Evolutionary conservation across 2,888 invertebrate genomes (phyloP), one percentile per base, ranked within the genome.

Genomic region (Schizotus pectinicornis): DNA sequence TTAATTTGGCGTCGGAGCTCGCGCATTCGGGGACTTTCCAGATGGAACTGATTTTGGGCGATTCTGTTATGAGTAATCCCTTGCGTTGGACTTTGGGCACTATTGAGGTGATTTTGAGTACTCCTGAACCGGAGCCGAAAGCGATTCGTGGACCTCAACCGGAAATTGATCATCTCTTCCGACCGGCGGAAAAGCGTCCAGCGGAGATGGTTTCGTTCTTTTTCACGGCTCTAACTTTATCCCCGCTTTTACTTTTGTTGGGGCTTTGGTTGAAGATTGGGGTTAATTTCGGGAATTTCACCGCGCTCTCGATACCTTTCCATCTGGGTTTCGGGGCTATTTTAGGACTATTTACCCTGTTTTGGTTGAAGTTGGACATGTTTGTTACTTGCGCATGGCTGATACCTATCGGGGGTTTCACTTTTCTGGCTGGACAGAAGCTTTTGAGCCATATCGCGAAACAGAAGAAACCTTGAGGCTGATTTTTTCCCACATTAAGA

Each of bases 361-460:
- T 99, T 83, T 99, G 98, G 97, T 81, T 95, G 68, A 85, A 90
- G 75, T 83, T 98, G 70, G 90, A 95, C 75, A 99, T 99, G 98
- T 99, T 99, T 83, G 88, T 91, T 67, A 97, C 98, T 11, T 83
- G 96, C 71, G 91, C 94, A 69, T 95, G 94, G 82, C 84, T 99
- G 70, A 82, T 92, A 65, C 88, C 92, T 58, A 84, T 98, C 53
- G 95, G 89, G 55, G 83, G 90, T 35, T 85, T 96, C 65, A 97
- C 98, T 54, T 98, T 98, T 85, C 85, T 98, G 35, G 88, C 92
- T 59, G 98, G 98, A 1, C 96, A 97, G 79, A 88, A 93, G 67
- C 85, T 98, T 77, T 85, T 99, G 69, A 89, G 94, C 56, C 85
- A 88, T 58, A 88, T 98, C 68, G 94, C 89, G 14, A 82, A 73